Conservation (phyloP, 2,113 vertebrate genomes). For the Emydura subglobosa region DNA sequence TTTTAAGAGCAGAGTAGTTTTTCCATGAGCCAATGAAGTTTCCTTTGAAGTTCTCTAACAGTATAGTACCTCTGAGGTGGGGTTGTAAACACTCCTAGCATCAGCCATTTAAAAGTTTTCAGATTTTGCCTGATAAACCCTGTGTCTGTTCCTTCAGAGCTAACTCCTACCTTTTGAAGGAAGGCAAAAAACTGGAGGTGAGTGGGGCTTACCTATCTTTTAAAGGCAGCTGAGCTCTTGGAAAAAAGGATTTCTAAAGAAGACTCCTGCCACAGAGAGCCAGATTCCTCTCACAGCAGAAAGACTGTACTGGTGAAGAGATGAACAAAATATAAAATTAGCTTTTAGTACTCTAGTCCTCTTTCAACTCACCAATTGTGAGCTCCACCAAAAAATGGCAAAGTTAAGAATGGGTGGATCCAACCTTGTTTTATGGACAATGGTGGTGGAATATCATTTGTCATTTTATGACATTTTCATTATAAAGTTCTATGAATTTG, state of each 20-base stretch:
- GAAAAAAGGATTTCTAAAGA: constrained; percentile 55
- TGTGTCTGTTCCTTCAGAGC: no score
- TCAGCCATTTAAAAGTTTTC: background rate
- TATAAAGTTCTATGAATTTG: background rate
- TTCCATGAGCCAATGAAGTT: background rate
- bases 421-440: background rate
- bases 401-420: constrained; percentile 43
- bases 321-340: constrained; percentile 63
- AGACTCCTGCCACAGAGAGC: constrained; percentile 52
- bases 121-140: background rate
- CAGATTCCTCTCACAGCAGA: constrained; percentile 52
- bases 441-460: background rate
- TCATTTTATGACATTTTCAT: background rate
- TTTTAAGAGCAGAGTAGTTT: background rate
- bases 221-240: constrained; percentile 62
- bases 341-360: constrained; percentile 39
- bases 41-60: background rate
- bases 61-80: background rate
- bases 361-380: constrained; percentile 37
- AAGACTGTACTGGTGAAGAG: constrained; percentile 64
- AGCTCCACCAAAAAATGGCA: constrained; percentile 13
- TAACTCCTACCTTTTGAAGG: constrained; percentile 29
- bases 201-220: constrained; percentile 59
- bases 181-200: constrained; percentile 35
- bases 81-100: background rate